A percentile compares a stretch with the other conserved stretches of the same genome.
Conservation (phyloP, 1,140 invertebrate genomes). For the Conopomorpha cramerella region DNA sequence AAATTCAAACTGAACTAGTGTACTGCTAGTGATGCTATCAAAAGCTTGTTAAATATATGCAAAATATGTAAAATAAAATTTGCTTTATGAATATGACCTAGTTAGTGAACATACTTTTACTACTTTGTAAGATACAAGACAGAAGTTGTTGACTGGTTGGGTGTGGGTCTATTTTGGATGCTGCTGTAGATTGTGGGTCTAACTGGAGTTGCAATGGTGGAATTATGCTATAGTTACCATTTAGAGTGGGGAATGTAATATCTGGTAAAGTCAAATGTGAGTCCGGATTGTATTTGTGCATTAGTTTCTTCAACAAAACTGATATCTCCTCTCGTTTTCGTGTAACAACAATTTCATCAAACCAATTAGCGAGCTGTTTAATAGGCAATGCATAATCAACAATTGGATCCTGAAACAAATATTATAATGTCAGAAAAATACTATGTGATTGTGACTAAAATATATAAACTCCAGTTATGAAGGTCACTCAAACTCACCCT, state of each 20-base stretch:
- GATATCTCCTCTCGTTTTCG: constrained; percentile 80
- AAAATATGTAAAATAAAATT: constrained; percentile 3
- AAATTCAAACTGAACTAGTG: neutral
- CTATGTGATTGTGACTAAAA: neutral
- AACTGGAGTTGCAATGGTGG: too few species aligned
- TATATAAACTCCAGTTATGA: too few species aligned
- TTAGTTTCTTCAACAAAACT: constrained; percentile 71
- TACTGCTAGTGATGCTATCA: too few species aligned
- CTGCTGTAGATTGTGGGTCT: too few species aligned
- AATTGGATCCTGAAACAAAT: constrained; percentile 69
- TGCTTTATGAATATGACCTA: too few species aligned
- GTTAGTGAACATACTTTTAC: too few species aligned
- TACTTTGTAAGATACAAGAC: neutral
- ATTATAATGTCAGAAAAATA: constrained; percentile 1
- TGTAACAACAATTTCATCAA: constrained; percentile 76
- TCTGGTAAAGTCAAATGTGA: constrained; percentile 63
- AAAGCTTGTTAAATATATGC: too few species aligned
- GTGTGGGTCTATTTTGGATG: too few species aligned
- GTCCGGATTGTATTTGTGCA: constrained; percentile 66
- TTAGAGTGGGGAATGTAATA: constrained; percentile 67
- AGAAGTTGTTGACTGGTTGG: neutral
- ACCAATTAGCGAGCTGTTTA: constrained; percentile 76
- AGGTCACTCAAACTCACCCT: too few species aligned
- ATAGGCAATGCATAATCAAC: constrained; percentile 76
- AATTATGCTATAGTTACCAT: constrained; percentile 46